A percentile compares a stretch with the other conserved stretches of the same genome.
These are phyloP conservation scores for Phragmatobia fuliginosa DNA, from an alignment of 2,888 invertebrate genomes.

Conservation along the genomic window DNA sequence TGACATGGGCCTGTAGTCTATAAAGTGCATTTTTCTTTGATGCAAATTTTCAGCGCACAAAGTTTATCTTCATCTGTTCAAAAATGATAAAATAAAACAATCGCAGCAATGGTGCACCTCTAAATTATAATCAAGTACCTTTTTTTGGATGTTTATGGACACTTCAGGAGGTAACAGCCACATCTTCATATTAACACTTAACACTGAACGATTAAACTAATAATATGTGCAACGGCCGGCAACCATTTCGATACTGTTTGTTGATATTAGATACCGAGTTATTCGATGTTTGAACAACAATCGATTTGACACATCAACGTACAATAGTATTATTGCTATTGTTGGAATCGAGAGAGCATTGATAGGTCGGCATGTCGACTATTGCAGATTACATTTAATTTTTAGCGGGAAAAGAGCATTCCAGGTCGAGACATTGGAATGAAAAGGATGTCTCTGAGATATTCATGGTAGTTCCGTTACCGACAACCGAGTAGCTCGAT, in stretches of 20 bases:
- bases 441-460: neutral
- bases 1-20: too few species aligned
- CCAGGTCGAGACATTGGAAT: neutral
- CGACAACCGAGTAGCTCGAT: neutral
- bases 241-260: conserved; percentile 27
- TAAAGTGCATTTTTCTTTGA: too few species aligned
- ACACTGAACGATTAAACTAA: conserved; percentile 13
- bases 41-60: too few species aligned
- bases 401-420: neutral
- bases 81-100: too few species aligned
- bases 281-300: conserved; percentile 48
- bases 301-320: conserved; percentile 24
- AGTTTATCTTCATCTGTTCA: neutral
- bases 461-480: neutral
- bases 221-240: conserved; percentile 17
- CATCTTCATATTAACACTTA: conserved; percentile 24
- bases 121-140: conserved; percentile 23
- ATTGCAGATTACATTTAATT: conserved; percentile 1
- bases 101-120: too few species aligned
- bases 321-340: conserved; percentile 23
- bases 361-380: conserved; percentile 6
- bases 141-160: conserved; percentile 29
- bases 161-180: conserved; percentile 30
- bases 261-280: conserved; percentile 42
- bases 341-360: conserved; percentile 14